Base-by-base conservation (phyloP, 2,113 vertebrate genomes). In the Etheostoma cragini region DNA sequence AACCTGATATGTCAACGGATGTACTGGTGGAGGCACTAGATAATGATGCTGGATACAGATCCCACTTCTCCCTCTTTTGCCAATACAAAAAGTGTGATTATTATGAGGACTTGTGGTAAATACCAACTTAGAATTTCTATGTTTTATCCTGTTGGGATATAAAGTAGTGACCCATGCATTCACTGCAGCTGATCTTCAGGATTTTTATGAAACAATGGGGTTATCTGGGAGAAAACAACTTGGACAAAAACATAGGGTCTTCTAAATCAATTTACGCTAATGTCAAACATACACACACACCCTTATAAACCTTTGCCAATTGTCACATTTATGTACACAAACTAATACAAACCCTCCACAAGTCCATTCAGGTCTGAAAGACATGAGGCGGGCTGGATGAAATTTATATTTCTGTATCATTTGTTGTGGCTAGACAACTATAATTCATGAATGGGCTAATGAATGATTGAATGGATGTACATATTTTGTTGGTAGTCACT, bases 1-100 rank as follows among this genome's bases (percentile, higher is more conserved):
- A 89, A 94, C 93, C 89, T 92, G 94, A 95, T 93, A 95, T 94
- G 93, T 94, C 87, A 85, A 91, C 91, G 85, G 85, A 93, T 94
- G 92, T 84, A 84, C 76, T 76, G 84, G 88, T 93, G 93, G 90
- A 95, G 95, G 94, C 94, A 95, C 93, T 94, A 92, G 78, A 82
- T 91, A 82, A 89, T 81, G 84, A 91, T 73, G 86, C 85, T 86
- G 71, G 75, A 82, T 57, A 84, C 87, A 85, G 74, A 80, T 58
- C 79, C 63, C 77, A 74, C 72, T 72, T 72, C 69, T 81, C 78
- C 76, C 70, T 85, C 87, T 80, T 86, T 75, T 75, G 81, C 85
- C 82, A 72, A 73, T 75, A 88, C 60, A 80, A 93, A 85, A 56
- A 82, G 12, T 72, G 52, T 61, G n/a, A 66, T 82, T 76, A 57